Evolutionary conservation across 2,888 invertebrate species (phyloP), one percentile per base, ranked within the genome.

Genomic region (Amphipoea oculea): DNA sequence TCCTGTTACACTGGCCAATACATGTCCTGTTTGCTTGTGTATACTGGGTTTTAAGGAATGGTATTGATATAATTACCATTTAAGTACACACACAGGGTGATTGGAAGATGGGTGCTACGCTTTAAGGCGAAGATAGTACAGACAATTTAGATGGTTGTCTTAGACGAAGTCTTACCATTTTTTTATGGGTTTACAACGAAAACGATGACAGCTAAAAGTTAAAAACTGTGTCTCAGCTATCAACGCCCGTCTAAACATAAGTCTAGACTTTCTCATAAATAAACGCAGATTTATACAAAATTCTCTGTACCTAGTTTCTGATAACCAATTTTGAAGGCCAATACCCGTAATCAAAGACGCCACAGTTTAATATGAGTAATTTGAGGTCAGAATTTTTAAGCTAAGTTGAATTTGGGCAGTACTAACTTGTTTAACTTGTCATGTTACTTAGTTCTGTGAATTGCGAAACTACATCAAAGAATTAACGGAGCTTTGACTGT

Each of bases 1-100:
- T n/a, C n/a, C n/a, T n/a, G n/a, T n/a, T n/a, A n/a, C n/a, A n/a
- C n/a, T n/a, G n/a, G n/a, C n/a, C n/a, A n/a, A 68, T 81, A 73
- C 73, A 76, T 72, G 76, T 73, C 54, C 71, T 73, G 68, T 57
- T 40, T 69, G 54, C 29, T 42, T 76, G 45, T 76, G 40, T 62
- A 51, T 14, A 42, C 23, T 6, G n/a, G 40, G 40, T 54, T 12
- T n/a, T n/a, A 48, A 60, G 29, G 36, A 20, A n/a, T 4, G 17
- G 23, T 36, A 54, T 60, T 60, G 11, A 57, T n/a, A n/a, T 60
- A 57, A 23, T 57, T 23, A 9, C 57, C n/a, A n/a, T n/a, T 57
- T 57, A 57, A 11, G 11, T 57, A 11, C 9, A 57, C n/a, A 57
- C 57, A 29, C 29, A 29, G 29, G 29, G 29, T 29, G 29, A 29